Percentiles rank a stretch among this genome's conserved stretches.
Conservation (phyloP, 2,797 vertebrate species). For the Oryzias sinensis region DNA sequence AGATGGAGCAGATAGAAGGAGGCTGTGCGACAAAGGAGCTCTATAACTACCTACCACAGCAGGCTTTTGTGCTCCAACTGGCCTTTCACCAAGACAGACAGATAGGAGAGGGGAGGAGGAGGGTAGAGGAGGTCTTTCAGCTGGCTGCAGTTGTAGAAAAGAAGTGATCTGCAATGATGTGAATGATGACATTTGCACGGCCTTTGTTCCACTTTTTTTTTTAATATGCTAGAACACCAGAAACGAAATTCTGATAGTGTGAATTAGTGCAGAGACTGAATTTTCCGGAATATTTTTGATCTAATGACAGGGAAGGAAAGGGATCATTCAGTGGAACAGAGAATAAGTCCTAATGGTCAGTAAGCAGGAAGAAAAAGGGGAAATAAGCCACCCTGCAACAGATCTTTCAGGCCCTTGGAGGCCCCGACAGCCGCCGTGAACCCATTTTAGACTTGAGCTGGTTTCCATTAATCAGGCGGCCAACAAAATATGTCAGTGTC, state of each 20-base stretch:
- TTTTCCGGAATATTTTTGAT: too few relatives aligned
- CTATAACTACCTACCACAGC: conserved; percentile 59
- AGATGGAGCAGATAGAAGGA: conserved; percentile 79
- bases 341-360: too few relatives aligned
- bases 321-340: too few relatives aligned
- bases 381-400: too few relatives aligned
- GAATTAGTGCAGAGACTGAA: not conserved
- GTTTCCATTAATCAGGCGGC: too few relatives aligned
- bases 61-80: conserved; percentile 57
- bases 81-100: conserved; percentile 59
- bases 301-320: too few relatives aligned
- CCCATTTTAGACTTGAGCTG: too few relatives aligned
- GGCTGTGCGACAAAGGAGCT: conserved; percentile 64
- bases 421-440: too few relatives aligned
- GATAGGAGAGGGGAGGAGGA: conserved; percentile 30
- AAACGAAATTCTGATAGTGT: not conserved
- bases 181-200: conserved; percentile 22
- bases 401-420: too few relatives aligned
- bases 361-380: too few relatives aligned
- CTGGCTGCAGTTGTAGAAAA: conserved; percentile 30
- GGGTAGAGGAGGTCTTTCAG: conserved; percentile 17
- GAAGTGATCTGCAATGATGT: conserved; percentile 46
- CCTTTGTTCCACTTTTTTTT: conserved; percentile 14
- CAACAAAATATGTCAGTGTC: not conserved
- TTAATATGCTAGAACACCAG: not conserved